A percentile compares a stretch with the other conserved stretches of the same genome.
Evolutionary conservation across 2,113 vertebrate species (phyloP).

Genomic region (Malurus elegans): DNA sequence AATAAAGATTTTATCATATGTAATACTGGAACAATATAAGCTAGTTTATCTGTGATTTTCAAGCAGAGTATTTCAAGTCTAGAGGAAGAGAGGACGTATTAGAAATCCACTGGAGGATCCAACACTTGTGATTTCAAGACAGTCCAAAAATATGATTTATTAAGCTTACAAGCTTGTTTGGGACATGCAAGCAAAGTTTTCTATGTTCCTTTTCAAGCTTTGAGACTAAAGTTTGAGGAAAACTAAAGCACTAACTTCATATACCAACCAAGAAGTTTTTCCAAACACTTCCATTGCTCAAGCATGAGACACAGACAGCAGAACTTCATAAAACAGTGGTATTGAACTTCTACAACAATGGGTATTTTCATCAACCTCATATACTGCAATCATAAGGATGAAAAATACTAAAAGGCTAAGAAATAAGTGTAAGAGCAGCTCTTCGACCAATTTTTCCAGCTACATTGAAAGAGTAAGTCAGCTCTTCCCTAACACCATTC

Average conservation of each 20-base stretch:
- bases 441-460: background rate
- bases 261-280: background rate
- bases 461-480: background rate
- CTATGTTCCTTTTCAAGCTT: background rate
- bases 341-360: background rate
- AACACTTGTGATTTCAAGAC: background rate
- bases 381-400: rapidly evolving
- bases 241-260: background rate
- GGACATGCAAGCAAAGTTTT: background rate
- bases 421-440: background rate
- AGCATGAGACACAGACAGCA: background rate
- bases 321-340: background rate
- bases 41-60: background rate
- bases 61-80: background rate
- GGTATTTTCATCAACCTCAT: background rate
- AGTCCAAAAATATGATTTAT: background rate
- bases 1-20: background rate
- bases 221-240: background rate
- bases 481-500: background rate
- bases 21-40: background rate
- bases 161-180: background rate
- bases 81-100: background rate
- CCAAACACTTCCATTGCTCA: background rate
- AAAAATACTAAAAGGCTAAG: background rate
- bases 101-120: background rate